Evolutionary conservation across 2,888 invertebrate genomes (phyloP).

Genomic region (Amaurobius ferox): DNA sequence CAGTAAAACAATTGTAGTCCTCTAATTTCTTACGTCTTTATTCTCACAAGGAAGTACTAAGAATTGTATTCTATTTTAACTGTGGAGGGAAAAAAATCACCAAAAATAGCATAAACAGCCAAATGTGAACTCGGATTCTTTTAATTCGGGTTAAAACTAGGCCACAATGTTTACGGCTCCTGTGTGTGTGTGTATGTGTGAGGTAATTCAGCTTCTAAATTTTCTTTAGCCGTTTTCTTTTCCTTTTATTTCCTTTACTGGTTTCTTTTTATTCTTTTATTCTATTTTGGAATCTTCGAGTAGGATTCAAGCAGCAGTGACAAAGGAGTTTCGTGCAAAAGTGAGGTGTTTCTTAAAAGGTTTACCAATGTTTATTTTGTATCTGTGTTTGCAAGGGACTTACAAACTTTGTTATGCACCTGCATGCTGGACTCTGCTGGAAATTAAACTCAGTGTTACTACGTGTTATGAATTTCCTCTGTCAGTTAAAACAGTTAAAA

Average conservation of each 20-base stretch:
- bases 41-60: too few species aligned
- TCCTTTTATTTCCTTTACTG: conserved; percentile 1
- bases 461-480: too few species aligned
- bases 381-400: not conserved
- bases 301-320: not conserved
- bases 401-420: not conserved
- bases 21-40: too few species aligned
- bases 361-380: not conserved
- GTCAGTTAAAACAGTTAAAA: too few species aligned
- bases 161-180: conserved; percentile 42
- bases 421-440: too few species aligned
- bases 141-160: conserved; percentile 26
- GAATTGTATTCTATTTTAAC: too few species aligned
- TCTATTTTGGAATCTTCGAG: not conserved
- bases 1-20: too few species aligned
- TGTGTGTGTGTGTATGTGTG: conserved; percentile 27
- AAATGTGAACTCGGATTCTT: not conserved
- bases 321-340: not conserved
- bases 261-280: not conserved
- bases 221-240: conserved; percentile 20
- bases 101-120: conserved; percentile 6
- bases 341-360: not conserved
- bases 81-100: not conserved
- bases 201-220: conserved; percentile 35
- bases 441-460: too few species aligned